Evolutionary conservation across 2,888 invertebrate species (phyloP).

Genomic region (Caradrina kadenii): DNA sequence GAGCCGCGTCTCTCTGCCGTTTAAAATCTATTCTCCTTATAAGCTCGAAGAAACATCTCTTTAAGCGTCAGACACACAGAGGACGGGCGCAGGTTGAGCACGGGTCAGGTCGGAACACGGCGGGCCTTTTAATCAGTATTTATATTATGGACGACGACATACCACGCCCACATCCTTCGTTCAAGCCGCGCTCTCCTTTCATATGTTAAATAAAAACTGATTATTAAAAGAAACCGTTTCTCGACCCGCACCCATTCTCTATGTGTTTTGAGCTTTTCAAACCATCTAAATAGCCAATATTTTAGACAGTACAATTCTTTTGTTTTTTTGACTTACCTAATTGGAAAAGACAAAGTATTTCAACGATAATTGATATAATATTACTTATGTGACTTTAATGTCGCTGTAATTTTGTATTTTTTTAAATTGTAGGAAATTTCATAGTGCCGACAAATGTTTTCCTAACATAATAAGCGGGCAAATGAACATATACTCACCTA

Average conservation of each 20-base stretch:
- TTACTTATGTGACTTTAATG: not conserved
- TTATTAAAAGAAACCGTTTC: too few species aligned
- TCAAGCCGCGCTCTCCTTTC: too few species aligned
- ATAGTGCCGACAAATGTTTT: slow-evolving; percentile 6
- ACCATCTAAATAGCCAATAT: not conserved
- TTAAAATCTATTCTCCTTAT: slow-evolving; percentile 51
- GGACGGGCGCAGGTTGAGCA: too few species aligned
- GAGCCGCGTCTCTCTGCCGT: slow-evolving; percentile 20
- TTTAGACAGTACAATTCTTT: not conserved
- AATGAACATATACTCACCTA: not conserved
- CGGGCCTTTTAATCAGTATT: not conserved
- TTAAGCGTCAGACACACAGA: not conserved
- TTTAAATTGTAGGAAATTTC: too few species aligned
- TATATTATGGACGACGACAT: not conserved
- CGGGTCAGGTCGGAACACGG: not conserved
- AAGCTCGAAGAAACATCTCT: slow-evolving; percentile 30
- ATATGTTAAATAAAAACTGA: too few species aligned
- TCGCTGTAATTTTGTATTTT: not conserved
- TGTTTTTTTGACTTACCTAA: not conserved
- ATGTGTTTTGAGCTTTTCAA: too few species aligned
- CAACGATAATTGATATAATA: not conserved
- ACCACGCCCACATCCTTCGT: too few species aligned
- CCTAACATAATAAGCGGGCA: slow-evolving; percentile 7
- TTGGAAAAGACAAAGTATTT: not conserved
- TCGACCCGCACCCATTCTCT: too few species aligned